Evolutionary conservation across 2,113 vertebrate species (phyloP), one percentile per base, ranked within the genome.

Genomic region (Boleophthalmus pectinirostris): DNA sequence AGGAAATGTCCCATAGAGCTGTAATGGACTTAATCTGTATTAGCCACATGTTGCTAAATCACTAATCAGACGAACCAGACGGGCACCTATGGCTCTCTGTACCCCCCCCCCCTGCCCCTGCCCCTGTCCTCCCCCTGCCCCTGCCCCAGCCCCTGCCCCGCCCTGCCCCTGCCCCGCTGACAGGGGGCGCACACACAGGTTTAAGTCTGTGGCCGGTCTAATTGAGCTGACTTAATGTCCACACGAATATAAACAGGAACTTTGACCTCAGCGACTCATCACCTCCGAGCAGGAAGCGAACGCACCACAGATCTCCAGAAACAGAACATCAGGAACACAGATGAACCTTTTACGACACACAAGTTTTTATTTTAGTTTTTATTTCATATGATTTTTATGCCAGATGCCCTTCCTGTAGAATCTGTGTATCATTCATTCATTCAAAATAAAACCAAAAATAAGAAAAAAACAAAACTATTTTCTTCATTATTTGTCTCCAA

Each of bases 21-120:
- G 60, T 93, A 92, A 93, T 91, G 87, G 87, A 88, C 83, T 90
- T 92, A 90, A 93, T 91, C 38, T 43, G 38, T 43, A 43, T 43
- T 43, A 11, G 38, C 68, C 78, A 58, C 53, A 21, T 76, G 73
- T 73, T 45, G 49, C 81, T 68, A 57, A 88, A 78, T 77, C 83
- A 79, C 57, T 82, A 85, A 85, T 90, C 84, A 85, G 56, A 24
- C 3, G 56, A 11, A 56, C 53, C n/a, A 24, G 56, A 58, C 13
- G 12, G 24, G 20, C 3, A 56, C 7, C 53, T 11, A 3, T 1
- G 3, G 23, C 11, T 8, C 13, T 58, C 1, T 58, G 3, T 25
- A 12, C 5, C 56, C 21, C 2, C 9, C 2, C 2, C 21, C 1
- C 0, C 20, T 38, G 8, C 35, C 35, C 35, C 10, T 43, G 8